Base-by-base conservation (phyloP, 1,140 invertebrate genomes). In the Metaphire vulgaris region DNA sequence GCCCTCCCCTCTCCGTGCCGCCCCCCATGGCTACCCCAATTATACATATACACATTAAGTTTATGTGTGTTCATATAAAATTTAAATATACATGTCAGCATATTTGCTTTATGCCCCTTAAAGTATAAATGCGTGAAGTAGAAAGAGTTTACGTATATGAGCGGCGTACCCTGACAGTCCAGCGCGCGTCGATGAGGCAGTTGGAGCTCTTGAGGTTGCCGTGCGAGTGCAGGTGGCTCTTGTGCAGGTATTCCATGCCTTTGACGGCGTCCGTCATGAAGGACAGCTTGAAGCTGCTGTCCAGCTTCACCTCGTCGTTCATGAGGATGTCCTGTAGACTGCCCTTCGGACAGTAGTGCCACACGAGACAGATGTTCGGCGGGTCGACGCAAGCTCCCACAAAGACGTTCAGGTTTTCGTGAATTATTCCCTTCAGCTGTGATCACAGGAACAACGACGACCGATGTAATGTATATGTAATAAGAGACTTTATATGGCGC, bases 201-300 rank as follows among this genome's bases (percentile, higher is more conserved):
- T 97, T 97, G 79, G 94, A 95, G 77, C 93, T 95, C 87, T 97
- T 97, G 79, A 97, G 90, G 90, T 97, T 97, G 81, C 95, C 95
- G 87, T 97, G 95, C 14, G 91, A 78, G 56, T 75, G 93, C 2
- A 98, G 90, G 81, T 94, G 91, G 34, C 91, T 93, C 31, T 89
- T 89, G 83, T 98, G 96, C 0, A 98, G 88, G 83, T 94, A 97
- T 74, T 89, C 87, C 93, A 98, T 95, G 2, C 67, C 67, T 72
- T 78, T 79, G 0, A 76, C 68, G 14, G 81, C 81, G 56, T 82
- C 81, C 56, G 74, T 79, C 65, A 80, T 77, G 72, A 82, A 80
- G n/a, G 81, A 82, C 26, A 81, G 41, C 74, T 81, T 81, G 68
- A 81, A 81, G n/a, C 78, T 78, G 56, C 70, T 71, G 65, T 81